These are phyloP conservation scores for Apostichopus japonicus DNA, from an alignment of 35 echinoderm and acorn worm genomes.

Conservation along the genomic window DNA sequence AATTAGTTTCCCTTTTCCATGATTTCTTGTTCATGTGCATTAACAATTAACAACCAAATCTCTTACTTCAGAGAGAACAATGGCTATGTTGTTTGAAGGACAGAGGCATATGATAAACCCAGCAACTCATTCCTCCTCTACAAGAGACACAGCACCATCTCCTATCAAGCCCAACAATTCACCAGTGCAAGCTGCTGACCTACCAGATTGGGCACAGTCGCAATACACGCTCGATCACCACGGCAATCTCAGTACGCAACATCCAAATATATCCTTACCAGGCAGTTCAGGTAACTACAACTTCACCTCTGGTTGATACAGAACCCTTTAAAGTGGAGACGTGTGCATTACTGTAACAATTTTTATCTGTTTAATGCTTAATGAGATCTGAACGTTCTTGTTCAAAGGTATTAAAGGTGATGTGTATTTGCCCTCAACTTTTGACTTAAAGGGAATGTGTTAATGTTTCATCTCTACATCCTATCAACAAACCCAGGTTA, in stretches of 20 bases:
- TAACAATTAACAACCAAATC: background rate
- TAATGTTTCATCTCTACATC: too few relatives aligned
- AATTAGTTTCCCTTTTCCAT: too few relatives aligned
- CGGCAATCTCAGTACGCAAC: conserved; percentile 44
- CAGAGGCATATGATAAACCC: conserved; percentile 7
- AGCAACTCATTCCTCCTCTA: background rate
- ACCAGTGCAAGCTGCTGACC: background rate
- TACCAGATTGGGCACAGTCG: conserved; percentile 29
- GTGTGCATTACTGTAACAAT: too few relatives aligned
- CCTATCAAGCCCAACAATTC: conserved; percentile 21
- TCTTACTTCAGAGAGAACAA: conserved; percentile 12
- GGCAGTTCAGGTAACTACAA: background rate
- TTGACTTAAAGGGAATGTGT: too few relatives aligned
- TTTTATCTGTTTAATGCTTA: too few relatives aligned
- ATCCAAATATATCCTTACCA: background rate
- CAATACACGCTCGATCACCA: conserved; percentile 25
- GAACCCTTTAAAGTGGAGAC: too few relatives aligned
- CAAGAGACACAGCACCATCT: conserved; percentile 41
- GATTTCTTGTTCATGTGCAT: background rate
- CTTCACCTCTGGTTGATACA: too few relatives aligned
- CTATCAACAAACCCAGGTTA: too few relatives aligned
- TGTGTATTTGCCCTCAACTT: too few relatives aligned
- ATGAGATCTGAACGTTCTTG: too few relatives aligned
- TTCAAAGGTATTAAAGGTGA: too few relatives aligned
- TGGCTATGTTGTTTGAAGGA: conserved; percentile 11